Evolutionary conservation across 2,797 vertebrate genomes (phyloP), one percentile per base, ranked within the genome.

Genomic region (Vireo griseus): DNA sequence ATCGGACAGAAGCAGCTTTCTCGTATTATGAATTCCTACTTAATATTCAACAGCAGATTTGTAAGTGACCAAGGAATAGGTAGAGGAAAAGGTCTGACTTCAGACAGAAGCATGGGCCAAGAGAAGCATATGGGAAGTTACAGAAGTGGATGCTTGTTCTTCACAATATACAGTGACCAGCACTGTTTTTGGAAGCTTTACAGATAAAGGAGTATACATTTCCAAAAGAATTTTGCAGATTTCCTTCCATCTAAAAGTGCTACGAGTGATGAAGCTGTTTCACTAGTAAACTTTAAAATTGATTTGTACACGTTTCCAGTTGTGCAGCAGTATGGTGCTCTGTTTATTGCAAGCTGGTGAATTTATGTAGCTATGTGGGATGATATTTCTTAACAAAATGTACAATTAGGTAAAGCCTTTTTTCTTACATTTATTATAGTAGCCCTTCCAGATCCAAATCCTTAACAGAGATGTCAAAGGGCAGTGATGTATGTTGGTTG

Each of bases 11-110:
- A 95, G 98, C 98, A 6, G 98, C 98, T 11, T 98, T 98, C 51
- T 99, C 99, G n/a, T 99, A 99, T 96, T 98, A 98, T 11, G 99
- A 99, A 90, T 99, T 99, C 96, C 98, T 99, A 97, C 98, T 99
- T 97, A 98, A 99, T 90, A 85, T 99, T 94, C 99, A 99, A 96
- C 98, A 99, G 96, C 99, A 99, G 91, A 97, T 99, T 96, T 99
- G 98, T 97, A 99, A 99, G 97, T 99, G 98, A 98, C 65, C 65
- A 86, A 74, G 47, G 42, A 84, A 77, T 39, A 66, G 65, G 61
- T 16, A 81, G 79, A 92, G 59, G 84, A 63, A 73, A 47, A 50
- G 62, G 75, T 57, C 29, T 84, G 59, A 84, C 73, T 92, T 63
- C 62, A 48, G 59, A 86, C 51, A 65, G 74, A 95, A 95, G 69